phyloP scores from a whole-genome alignment of 2,113 vertebrate genomes.

The Amphiprion ocellaris region DNA sequence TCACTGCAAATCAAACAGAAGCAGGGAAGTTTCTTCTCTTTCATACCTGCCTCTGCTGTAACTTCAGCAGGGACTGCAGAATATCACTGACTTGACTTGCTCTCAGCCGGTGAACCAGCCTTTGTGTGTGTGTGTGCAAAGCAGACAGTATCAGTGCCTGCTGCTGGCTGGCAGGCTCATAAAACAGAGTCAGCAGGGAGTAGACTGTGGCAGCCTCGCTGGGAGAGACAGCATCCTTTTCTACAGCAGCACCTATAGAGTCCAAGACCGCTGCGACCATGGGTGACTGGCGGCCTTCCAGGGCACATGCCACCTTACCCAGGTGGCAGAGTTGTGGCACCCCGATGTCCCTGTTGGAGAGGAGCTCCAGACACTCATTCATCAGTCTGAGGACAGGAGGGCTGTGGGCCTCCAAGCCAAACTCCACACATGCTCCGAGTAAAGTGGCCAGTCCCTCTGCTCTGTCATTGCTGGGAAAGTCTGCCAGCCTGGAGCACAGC shows the following conservation, averaged over 20 bases:
- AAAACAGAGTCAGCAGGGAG: conserved; percentile 41
- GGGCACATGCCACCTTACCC: conserved; percentile 40
- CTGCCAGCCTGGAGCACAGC: conserved; percentile 44
- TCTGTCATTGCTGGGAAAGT: conserved; percentile 5
- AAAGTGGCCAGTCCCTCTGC: conserved; percentile 40
- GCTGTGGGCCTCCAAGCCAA: conserved; percentile 32
- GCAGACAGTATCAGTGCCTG: conserved; percentile 18
- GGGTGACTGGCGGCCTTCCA: conserved; percentile 33
- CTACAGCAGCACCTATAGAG: conserved; percentile 16
- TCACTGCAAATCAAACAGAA: background rate
- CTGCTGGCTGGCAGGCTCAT: conserved; percentile 21
- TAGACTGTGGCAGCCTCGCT: conserved; percentile 30
- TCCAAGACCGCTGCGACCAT: conserved; percentile 29
- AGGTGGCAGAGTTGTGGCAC: conserved; percentile 53
- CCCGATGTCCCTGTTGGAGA: conserved; percentile 17
- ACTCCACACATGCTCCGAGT: conserved; percentile 50
- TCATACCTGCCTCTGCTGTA: conserved; percentile 34
- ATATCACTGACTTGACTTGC: conserved; percentile 28
- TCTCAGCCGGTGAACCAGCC: conserved; percentile 33
- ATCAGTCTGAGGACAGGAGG: conserved; percentile 27
- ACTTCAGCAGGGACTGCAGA: conserved; percentile 29
- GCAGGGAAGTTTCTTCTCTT: background rate
- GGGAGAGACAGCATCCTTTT: conserved; percentile 8
- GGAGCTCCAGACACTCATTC: conserved; percentile 41
- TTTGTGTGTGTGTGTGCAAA: conserved; percentile 38